A percentile compares a stretch with the other conserved stretches of the same genome.
These are phyloP conservation scores for Eidolon dupreanum DNA, from an alignment of 2,797 vertebrate genomes.

Conservation along the genomic window DNA sequence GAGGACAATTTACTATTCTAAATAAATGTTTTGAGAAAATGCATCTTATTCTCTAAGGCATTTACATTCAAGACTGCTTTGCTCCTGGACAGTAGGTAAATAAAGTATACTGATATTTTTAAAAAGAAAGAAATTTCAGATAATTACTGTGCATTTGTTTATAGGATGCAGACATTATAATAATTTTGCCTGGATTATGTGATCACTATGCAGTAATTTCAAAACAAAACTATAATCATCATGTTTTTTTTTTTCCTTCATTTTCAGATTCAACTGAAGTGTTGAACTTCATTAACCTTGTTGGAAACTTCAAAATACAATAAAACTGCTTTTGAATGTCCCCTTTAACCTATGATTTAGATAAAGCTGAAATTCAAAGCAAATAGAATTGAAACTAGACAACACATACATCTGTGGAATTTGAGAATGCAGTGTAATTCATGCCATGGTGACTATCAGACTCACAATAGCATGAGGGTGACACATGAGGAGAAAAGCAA, in stretches of 20 bases:
- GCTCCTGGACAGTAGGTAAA: neutral
- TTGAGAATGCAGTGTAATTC: conserved; percentile 45
- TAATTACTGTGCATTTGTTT: conserved; percentile 58
- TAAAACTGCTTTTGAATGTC: conserved; percentile 49
- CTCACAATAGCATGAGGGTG: neutral
- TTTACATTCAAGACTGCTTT: conserved; percentile 45
- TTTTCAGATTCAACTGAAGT: conserved; percentile 61
- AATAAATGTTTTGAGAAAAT: conserved; percentile 43
- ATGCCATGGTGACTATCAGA: neutral
- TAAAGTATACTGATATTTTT: neutral
- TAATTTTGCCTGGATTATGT: conserved; percentile 7
- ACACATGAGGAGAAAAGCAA: neutral
- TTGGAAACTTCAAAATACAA: conserved; percentile 65
- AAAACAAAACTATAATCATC: conserved; percentile 63
- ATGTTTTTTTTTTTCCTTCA: conserved; percentile 17
- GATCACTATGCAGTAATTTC: conserved; percentile 24
- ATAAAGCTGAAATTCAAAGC: conserved; percentile 58
- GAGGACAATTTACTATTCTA: conserved; percentile 17
- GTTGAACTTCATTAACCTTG: conserved; percentile 77
- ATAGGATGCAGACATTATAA: conserved; percentile 51
- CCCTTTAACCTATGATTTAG: conserved; percentile 68
- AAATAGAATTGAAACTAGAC: conserved; percentile 48
- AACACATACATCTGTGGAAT: conserved; percentile 60
- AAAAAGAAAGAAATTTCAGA: conserved; percentile 30
- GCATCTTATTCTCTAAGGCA: neutral